Conservation (phyloP, 35 echinoderm and acorn worm species). For the Lytechinus pictus region DNA sequence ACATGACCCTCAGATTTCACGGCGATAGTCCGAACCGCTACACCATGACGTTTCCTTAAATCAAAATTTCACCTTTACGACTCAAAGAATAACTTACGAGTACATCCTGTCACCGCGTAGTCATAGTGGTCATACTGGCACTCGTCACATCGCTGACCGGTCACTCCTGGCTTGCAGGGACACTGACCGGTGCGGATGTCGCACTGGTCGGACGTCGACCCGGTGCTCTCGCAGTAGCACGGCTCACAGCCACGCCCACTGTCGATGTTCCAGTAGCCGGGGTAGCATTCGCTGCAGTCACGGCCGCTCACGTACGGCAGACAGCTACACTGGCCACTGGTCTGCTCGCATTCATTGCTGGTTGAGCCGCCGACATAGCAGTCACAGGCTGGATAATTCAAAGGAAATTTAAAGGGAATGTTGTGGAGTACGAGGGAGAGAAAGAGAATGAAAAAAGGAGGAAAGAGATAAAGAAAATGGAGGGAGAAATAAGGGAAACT, state of each 20-base stretch:
- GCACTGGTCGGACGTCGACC: conserved; percentile 65
- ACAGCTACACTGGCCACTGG: conserved; percentile 72
- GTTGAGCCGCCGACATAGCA: conserved; percentile 72
- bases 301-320: conserved; percentile 67
- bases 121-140: conserved; percentile 83
- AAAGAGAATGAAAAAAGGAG: too few species aligned
- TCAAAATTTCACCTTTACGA: neutral
- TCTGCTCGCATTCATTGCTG: conserved; percentile 66
- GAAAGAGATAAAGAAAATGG: too few species aligned
- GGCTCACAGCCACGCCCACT: conserved; percentile 85
- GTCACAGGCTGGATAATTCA: conserved; percentile 68
- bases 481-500: too few species aligned
- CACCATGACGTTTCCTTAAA: neutral
- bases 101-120: conserved; percentile 78
- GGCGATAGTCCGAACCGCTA: neutral
- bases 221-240: conserved; percentile 66
- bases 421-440: too few species aligned
- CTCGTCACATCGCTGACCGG: conserved; percentile 65
- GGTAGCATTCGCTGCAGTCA: conserved; percentile 78
- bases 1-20: neutral
- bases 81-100: conserved; percentile 60
- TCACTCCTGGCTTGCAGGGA: conserved; percentile 78
- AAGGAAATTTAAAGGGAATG: neutral
- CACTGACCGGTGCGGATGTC: conserved; percentile 77
- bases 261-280: conserved; percentile 86